These are phyloP conservation scores for Corella eumyota DNA, from an alignment of 23 tunicate species.

Conservation along the genomic window DNA sequence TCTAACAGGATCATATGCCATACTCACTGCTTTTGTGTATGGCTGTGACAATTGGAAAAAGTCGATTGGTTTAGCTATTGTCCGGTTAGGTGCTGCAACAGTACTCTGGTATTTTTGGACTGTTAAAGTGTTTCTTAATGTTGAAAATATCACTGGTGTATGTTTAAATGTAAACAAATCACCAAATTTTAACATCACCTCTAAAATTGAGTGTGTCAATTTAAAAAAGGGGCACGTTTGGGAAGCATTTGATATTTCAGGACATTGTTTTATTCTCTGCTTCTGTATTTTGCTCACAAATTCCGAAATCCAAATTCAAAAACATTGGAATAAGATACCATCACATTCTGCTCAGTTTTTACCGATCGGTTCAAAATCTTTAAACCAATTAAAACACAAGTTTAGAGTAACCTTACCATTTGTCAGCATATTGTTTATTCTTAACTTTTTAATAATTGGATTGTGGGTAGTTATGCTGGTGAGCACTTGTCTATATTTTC, in stretches of 20 bases:
- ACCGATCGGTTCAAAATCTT: constrained; percentile 22
- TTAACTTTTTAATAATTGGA: constrained; percentile 23
- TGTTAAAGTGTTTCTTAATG: constrained; percentile 33
- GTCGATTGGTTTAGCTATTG: constrained; percentile 1
- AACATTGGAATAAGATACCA: constrained; percentile 28
- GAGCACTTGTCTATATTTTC: constrained; percentile 68
- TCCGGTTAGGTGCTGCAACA: constrained; percentile 39
- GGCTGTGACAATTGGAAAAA: constrained; percentile 54
- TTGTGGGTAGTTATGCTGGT: constrained; percentile 48
- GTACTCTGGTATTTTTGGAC: constrained; percentile 77
- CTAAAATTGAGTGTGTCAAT: constrained; percentile 24
- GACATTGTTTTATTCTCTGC: constrained; percentile 59
- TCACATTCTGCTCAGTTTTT: constrained; percentile 14
- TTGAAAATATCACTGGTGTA: constrained; percentile 56
- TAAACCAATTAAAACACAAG: constrained; percentile 24
- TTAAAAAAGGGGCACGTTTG: constrained; percentile 29
- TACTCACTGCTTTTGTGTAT: constrained; percentile 53
- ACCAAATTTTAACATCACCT: constrained; percentile 28
- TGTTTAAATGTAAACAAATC: constrained; percentile 11
- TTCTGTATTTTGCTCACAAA: constrained; percentile 39
- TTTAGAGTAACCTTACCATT: constrained; percentile 6
- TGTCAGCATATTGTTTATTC: constrained; percentile 26
- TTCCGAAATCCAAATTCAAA: constrained; percentile 55
- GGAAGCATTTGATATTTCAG: constrained; percentile 79
- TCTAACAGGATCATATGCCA: constrained; percentile 33